A percentile compares a stretch with the other conserved stretches of the same genome.
Conservation (phyloP, 2,797 vertebrate species). For the Cynodonichthys magdalenae region DNA sequence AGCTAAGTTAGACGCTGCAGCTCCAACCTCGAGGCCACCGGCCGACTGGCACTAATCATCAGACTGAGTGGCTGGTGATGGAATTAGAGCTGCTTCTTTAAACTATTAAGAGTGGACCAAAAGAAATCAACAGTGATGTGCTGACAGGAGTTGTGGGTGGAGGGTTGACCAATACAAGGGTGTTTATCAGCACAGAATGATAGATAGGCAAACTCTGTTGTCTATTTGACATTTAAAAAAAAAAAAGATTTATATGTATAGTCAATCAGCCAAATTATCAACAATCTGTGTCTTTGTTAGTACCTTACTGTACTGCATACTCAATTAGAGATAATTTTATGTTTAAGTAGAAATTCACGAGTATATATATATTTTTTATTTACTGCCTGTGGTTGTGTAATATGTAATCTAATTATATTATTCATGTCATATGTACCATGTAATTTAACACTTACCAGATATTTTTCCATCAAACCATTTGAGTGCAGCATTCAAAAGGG, state of each 20-base stretch:
- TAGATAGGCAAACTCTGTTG: constrained; percentile 41
- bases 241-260: constrained; percentile 51
- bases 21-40: constrained; percentile 64
- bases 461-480: no score
- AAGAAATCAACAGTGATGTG: constrained; percentile 64
- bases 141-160: constrained; percentile 60
- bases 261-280: constrained; percentile 61
- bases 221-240: constrained; percentile 48
- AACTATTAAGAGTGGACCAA: constrained; percentile 68
- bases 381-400: no score
- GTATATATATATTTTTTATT: background rate
- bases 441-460: no score
- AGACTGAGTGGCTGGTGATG: constrained; percentile 72
- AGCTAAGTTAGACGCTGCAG: constrained; percentile 47
- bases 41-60: constrained; percentile 73
- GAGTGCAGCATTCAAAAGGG: no score
- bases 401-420: no score
- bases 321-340: constrained; percentile 16
- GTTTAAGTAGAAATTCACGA: constrained; percentile 9
- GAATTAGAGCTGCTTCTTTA: constrained; percentile 68
- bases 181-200: constrained; percentile 68
- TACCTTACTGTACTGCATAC: constrained; percentile 19
- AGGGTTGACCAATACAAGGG: constrained; percentile 42
- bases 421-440: no score
- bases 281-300: constrained; percentile 53